Conservation (phyloP, 2,113 vertebrate species). For the Hoplias malabaricus region DNA sequence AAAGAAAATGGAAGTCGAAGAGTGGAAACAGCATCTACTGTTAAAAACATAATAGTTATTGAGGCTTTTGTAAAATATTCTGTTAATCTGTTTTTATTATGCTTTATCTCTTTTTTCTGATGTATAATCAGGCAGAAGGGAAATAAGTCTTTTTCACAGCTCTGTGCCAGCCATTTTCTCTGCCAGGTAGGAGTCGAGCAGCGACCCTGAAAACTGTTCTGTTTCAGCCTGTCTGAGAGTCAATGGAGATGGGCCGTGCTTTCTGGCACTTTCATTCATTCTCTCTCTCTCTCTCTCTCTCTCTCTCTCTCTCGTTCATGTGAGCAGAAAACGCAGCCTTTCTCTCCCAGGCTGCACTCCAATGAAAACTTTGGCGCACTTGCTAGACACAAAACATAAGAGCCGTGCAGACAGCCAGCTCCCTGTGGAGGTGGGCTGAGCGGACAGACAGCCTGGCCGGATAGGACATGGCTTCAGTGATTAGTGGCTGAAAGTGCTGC, state of each 20-base stretch:
- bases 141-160: background rate
- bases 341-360: constrained; percentile 17
- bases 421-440: constrained; percentile 27
- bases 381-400: constrained; percentile 30
- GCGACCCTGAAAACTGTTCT: constrained; percentile 12
- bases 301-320: constrained; percentile 1
- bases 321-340: constrained; percentile 22
- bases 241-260: constrained; percentile 8
- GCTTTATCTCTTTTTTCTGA: too few relatives aligned
- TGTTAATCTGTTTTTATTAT: too few relatives aligned
- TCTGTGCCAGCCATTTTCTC: background rate
- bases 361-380: constrained; percentile 27
- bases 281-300: background rate
- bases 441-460: constrained; percentile 12
- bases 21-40: too few relatives aligned
- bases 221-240: constrained; percentile 32
- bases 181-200: constrained; percentile 9
- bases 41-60: too few relatives aligned
- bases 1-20: too few relatives aligned
- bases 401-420: constrained; percentile 39
- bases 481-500: constrained; percentile 38
- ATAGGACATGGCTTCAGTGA: constrained; percentile 19
- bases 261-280: background rate
- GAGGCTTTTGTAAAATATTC: too few relatives aligned
- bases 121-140: background rate